phyloP scores from a whole-genome alignment of 2,888 invertebrate species.

The Antheraea assamensis region DNA sequence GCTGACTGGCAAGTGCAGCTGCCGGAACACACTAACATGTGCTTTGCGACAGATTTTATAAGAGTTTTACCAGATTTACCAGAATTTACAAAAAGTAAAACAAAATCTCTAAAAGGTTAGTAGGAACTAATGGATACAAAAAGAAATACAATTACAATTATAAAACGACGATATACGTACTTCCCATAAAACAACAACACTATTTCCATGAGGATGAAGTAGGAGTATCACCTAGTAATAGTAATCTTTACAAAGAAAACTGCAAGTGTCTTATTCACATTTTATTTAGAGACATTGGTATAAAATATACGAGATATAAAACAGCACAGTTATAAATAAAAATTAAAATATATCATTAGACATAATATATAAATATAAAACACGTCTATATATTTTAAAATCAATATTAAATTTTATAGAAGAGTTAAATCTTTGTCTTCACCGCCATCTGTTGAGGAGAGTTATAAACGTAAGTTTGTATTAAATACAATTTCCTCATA shows the following conservation, averaged over 20 bases:
- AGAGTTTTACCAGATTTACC: too few relatives aligned
- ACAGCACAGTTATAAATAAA: constrained; percentile 79
- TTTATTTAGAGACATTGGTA: constrained; percentile 81
- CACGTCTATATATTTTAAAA: constrained; percentile 25
- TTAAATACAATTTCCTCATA: constrained; percentile 20
- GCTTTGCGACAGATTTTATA: too few relatives aligned
- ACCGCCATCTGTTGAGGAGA: constrained; percentile 11
- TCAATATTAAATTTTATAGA: constrained; percentile 26
- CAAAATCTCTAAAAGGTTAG: too few relatives aligned
- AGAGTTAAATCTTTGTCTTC: constrained; percentile 24
- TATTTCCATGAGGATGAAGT: too few relatives aligned
- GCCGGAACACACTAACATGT: too few relatives aligned
- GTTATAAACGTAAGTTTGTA: constrained; percentile 21
- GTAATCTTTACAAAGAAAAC: constrained; percentile 15
- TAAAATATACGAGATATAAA: constrained; percentile 82
- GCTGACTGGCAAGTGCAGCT: too few relatives aligned
- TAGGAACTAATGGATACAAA: too few relatives aligned
- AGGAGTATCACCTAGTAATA: too few relatives aligned
- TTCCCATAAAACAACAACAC: too few relatives aligned
- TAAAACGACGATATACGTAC: neutral
- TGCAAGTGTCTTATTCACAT: constrained; percentile 59
- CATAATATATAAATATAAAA: constrained; percentile 54
- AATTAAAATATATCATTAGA: constrained; percentile 64
- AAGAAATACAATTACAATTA: too few relatives aligned
- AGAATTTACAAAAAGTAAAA: too few relatives aligned